Evolutionary conservation across 2,113 vertebrate genomes (phyloP), one percentile per base, ranked within the genome.

Genomic region (Mesitornis unicolor): DNA sequence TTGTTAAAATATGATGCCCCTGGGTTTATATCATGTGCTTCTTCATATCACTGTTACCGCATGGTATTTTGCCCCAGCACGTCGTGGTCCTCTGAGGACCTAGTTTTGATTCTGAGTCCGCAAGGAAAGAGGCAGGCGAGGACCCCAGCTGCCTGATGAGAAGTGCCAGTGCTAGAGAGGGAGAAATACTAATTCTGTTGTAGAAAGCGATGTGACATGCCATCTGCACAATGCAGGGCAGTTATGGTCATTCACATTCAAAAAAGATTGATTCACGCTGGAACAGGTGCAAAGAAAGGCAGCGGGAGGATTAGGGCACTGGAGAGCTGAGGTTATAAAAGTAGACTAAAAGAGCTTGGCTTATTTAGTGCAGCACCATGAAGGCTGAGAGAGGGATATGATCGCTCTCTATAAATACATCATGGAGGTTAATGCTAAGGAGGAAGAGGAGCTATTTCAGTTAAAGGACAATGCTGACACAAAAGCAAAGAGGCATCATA

Each of bases 211-310:
- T 81, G 94, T 84, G 90, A 94, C 95, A 57, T 90, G 92, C 88
- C 90, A 92, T 57, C 43, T 40, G 59, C 85, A 95, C 96, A 96
- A 89, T 84, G 89, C 22, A 3, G 89, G 73, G 86, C 61, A 95
- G 94, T 81, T 95, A 88, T 84, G 93, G 94, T 92, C 89, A 90
- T 94, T 95, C 94, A 48, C 7, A 22, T 90, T 93, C 91, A 81
- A 70, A 95, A 73, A 95, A 93, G 95, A 87, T 93, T 96, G 96
- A 95, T 97, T 96, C 95, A 95, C 69, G 15, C 94, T 89, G 91
- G 86, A 97, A 93, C 95, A 96, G 96, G 96, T 97, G 96, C 95
- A 97, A 81, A 92, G 89, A 96, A 92, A 95, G 89, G 94, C 95
- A 90, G 89, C 35, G 1, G 60, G 86, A 86, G 93, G 95, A 96